Evolutionary conservation across 2,113 vertebrate genomes (phyloP).

Genomic region (Sebastes schlegelii): DNA sequence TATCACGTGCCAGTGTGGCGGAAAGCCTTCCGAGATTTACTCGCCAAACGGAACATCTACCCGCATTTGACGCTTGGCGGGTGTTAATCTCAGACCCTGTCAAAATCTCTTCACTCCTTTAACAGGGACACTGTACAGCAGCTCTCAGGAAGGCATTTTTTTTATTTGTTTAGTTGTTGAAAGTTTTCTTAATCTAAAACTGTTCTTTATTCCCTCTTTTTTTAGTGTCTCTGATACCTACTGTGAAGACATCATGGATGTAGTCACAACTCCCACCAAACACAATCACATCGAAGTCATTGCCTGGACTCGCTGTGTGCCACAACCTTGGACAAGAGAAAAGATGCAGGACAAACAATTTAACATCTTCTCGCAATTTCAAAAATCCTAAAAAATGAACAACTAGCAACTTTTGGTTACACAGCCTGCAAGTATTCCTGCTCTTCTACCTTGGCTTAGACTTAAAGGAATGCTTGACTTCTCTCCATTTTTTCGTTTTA

Average conservation of each 20-base stretch:
- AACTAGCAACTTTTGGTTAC: not conserved
- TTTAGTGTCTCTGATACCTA: slow-evolving; percentile 74
- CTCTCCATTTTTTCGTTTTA: slow-evolving; percentile 89
- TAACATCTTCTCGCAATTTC: not conserved
- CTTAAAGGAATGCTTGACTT: slow-evolving; percentile 88
- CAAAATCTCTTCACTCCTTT: no score
- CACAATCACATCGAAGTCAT: slow-evolving; percentile 93
- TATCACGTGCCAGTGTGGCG: not conserved
- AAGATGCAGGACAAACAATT: not conserved
- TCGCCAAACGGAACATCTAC: no score
- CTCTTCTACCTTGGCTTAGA: slow-evolving; percentile 89
- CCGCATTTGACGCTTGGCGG: no score
- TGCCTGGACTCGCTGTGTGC: slow-evolving; percentile 92
- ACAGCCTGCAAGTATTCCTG: not conserved
- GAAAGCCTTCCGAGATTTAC: not conserved
- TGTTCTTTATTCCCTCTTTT: no score
- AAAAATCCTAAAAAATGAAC: no score
- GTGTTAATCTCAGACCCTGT: no score
- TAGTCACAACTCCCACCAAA: slow-evolving; percentile 97
- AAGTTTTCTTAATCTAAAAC: no score
- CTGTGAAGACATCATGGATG: slow-evolving; percentile 92
- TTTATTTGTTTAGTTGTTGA: no score
- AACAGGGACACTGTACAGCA: no score
- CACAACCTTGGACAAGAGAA: slow-evolving; percentile 84
- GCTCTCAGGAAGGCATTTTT: no score